phyloP scores from a whole-genome alignment of 2,113 vertebrate genomes.

The Lagenorhynchus albirostris region DNA sequence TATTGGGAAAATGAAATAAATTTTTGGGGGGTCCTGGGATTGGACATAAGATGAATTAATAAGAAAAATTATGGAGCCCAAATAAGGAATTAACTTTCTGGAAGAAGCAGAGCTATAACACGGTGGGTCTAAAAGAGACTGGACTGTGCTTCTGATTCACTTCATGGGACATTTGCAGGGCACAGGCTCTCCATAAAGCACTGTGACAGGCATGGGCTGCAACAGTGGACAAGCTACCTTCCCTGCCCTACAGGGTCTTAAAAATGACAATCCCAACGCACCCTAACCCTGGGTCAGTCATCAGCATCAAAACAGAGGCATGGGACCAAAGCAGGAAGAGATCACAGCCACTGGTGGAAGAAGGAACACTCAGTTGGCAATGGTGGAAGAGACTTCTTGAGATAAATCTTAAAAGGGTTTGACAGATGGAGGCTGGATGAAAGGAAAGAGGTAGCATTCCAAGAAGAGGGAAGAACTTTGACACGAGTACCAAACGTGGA shows the following conservation, averaged over 20 bases:
- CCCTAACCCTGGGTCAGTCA: not conserved
- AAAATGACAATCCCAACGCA: fast-evolving
- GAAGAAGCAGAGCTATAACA: not conserved
- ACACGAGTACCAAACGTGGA: not conserved
- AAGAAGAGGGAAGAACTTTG: not conserved
- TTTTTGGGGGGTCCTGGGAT: not conserved
- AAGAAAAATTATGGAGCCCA: not conserved
- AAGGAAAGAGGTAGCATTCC: not conserved
- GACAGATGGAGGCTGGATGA: not conserved
- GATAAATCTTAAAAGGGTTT: not conserved
- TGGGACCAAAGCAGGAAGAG: not conserved
- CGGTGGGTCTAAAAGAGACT: not conserved
- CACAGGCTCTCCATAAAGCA: fast-evolving
- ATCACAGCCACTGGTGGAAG: not conserved
- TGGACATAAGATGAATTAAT: not conserved
- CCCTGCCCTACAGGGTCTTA: not conserved
- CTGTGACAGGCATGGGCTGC: not conserved
- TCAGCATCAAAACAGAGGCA: not conserved
- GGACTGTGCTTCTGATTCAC: not conserved
- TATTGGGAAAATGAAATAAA: not conserved
- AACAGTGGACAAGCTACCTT: not conserved
- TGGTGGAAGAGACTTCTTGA: not conserved
- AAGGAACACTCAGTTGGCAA: not conserved
- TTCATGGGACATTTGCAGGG: not conserved
- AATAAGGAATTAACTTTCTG: not conserved